Percentiles rank a stretch among this genome's conserved stretches.
Conservation (phyloP, 2,888 invertebrate genomes). For the Idaea aversata region DNA sequence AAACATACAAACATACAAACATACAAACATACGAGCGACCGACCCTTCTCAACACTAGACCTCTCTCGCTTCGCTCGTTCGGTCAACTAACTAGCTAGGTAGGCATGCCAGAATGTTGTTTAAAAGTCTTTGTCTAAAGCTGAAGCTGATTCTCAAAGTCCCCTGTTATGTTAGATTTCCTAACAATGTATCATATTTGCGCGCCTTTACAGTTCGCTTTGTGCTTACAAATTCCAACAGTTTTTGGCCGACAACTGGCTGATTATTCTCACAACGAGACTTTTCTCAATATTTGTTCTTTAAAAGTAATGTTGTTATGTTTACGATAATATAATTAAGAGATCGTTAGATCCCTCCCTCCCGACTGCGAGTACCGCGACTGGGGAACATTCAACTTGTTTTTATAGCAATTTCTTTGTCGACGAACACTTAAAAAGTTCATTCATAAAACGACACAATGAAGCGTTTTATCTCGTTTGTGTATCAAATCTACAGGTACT, state of each 20-base stretch:
- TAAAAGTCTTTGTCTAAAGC: conserved; percentile 13
- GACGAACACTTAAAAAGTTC: neutral
- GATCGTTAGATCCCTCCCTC: no score
- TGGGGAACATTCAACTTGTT: neutral
- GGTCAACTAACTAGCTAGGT: neutral
- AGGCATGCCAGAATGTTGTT: neutral
- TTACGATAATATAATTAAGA: no score
- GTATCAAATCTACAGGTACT: conserved; percentile 1
- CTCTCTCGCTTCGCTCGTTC: no score
- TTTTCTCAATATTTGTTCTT: no score
- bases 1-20: no score
- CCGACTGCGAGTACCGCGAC: no score
- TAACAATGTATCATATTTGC: conserved; percentile 12
- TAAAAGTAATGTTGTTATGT: no score
- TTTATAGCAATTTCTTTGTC: neutral
- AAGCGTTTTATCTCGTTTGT: neutral
- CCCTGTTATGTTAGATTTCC: conserved; percentile 11
- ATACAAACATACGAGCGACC: no score
- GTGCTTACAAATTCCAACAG: conserved; percentile 9
- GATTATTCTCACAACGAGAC: neutral
- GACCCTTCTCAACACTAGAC: no score
- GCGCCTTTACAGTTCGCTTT: conserved; percentile 15
- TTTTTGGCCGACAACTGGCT: neutral
- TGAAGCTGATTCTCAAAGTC: conserved; percentile 12
- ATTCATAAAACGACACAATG: conserved; percentile 1